These are phyloP conservation scores for Pelodiscus sinensis DNA, from an alignment of 2,113 vertebrate species.

Conservation along the genomic window DNA sequence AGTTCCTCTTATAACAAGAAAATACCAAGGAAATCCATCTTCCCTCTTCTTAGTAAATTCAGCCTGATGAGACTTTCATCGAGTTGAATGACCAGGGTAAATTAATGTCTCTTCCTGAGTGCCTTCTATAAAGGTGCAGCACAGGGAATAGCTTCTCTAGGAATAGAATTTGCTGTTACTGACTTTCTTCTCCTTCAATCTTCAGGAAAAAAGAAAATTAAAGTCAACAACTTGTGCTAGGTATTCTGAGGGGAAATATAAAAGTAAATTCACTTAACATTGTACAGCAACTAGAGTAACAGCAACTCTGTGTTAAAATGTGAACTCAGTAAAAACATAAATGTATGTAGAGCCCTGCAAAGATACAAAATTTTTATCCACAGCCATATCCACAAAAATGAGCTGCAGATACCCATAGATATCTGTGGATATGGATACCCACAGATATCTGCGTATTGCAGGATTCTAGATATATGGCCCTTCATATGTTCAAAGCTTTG, in stretches of 20 bases:
- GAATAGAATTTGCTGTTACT: conserved; percentile 96
- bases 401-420: too few relatives aligned
- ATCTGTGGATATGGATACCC: too few relatives aligned
- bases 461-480: too few relatives aligned
- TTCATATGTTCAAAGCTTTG: too few relatives aligned
- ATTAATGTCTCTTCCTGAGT: conserved; percentile 14
- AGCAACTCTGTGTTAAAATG: background rate
- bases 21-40: background rate
- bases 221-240: background rate
- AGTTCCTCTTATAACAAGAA: conserved; percentile 35
- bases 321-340: background rate
- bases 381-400: too few relatives aligned
- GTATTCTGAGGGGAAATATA: conserved; percentile 5
- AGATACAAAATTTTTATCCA: too few relatives aligned
- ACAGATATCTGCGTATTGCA: too few relatives aligned
- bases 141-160: conserved; percentile 64
- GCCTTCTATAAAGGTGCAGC: background rate
- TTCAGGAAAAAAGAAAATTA: conserved; percentile 62
- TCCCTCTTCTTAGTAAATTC: conserved; percentile 28
- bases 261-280: background rate
- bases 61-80: background rate
- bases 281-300: fast-evolving
- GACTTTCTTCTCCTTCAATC: conserved; percentile 90
- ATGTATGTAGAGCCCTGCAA: too few relatives aligned
- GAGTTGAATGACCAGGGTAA: background rate